phyloP scores from a whole-genome alignment of 2,888 invertebrate genomes.

The Drosophila kuntzei region DNA sequence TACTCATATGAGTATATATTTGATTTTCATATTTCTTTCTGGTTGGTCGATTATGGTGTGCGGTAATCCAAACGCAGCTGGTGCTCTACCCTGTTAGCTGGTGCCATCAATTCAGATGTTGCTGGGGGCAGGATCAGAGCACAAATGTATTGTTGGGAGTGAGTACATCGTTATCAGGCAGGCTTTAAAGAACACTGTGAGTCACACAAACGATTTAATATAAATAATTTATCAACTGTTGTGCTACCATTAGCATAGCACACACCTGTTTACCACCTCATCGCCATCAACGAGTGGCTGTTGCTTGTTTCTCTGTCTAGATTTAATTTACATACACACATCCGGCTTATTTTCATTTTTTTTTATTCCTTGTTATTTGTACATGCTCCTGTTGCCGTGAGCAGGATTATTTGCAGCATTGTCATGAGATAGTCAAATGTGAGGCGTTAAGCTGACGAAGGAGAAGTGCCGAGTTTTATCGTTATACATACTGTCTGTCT shows the following conservation, averaged over 20 bases:
- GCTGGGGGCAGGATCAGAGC: conserved; percentile 2
- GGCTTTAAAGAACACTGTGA: conserved; percentile 20
- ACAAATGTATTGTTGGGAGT: background rate
- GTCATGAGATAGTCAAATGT: conserved; percentile 33
- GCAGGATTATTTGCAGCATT: conserved; percentile 37
- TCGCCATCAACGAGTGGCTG: conserved; percentile 22
- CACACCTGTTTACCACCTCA: conserved; percentile 25
- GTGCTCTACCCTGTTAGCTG: conserved; percentile 7
- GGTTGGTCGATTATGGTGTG: conserved; percentile 25
- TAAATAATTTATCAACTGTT: conserved; percentile 72
- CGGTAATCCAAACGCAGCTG: conserved; percentile 31
- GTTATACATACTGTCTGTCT: conserved; percentile 19
- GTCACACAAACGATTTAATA: conserved; percentile 48
- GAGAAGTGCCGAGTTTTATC: conserved; percentile 44
- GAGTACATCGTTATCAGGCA: conserved; percentile 46
- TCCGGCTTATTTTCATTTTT: conserved; percentile 30
- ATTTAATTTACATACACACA: conserved; percentile 76
- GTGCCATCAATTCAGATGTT: conserved; percentile 10
- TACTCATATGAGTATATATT: background rate
- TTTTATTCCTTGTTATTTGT: conserved; percentile 5
- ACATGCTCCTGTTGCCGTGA: conserved; percentile 8
- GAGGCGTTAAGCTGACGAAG: conserved; percentile 59
- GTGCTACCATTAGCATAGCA: conserved; percentile 16
- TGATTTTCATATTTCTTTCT: conserved; percentile 3
- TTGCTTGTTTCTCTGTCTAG: conserved; percentile 43